Evolutionary conservation across 2,888 invertebrate genomes (phyloP), one percentile per base, ranked within the genome.

Genomic region (Luperina testacea): DNA sequence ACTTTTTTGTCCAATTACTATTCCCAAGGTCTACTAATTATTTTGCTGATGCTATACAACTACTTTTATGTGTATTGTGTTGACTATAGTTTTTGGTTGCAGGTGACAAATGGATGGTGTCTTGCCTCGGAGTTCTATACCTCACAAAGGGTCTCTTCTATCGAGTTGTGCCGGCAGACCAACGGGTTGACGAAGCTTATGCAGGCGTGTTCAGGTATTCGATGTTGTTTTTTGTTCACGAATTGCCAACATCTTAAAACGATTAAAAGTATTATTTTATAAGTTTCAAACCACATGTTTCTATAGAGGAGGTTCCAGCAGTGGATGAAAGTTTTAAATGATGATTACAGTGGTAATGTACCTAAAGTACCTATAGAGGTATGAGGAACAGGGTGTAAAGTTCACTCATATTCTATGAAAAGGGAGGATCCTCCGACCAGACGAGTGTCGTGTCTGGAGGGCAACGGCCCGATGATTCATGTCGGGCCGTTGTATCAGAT

Each of bases 101-200:
- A 98, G 98, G 99, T 76, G 99, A 99, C 95, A 97, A 98, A 90
- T 99, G 99, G 99, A 97, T 99, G 91, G 98, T 99, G 5, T 99
- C 99, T 4, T 99, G 99, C 90, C 96, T 99, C 67, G 99, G 99
- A 4, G 98, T 98, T 27, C 95, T 99, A 65, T 98, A 98, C 95
- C 97, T 98, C 73, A 98, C 98, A 93, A 98, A 99, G 91, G 99
- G 99, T 53, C 97, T 99, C 2, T 99, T 99, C 96, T 98, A 99
- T 96, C 97, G 99, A 74, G 99, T 99, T 61, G 99, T 99, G 71
- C 99, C 99, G 0, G 98, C 99, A 0, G 99, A 99, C 92, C 99
- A 99, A 95, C 97, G 98, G 42, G 98, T 99, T 92, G 97, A 97
- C 75, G 97, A 97, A 24, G 97, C 97, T 27, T 98, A 98, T 90